Evolutionary conservation across 37 sponge, comb jelly and placozoan species (phyloP).

Genomic region (Lycopodina hypogea): DNA sequence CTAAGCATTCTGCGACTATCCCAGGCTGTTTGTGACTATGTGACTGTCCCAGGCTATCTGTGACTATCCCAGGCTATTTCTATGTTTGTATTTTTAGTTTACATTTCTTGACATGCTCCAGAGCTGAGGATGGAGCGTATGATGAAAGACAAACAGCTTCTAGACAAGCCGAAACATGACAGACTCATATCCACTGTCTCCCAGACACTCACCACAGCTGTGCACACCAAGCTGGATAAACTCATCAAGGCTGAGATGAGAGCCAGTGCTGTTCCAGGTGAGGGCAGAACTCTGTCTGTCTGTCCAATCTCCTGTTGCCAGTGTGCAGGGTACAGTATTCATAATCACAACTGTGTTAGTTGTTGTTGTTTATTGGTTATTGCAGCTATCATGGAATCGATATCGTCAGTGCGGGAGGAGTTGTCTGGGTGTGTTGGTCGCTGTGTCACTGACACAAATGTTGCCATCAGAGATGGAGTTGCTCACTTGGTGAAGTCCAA

Average conservation of each 20-base stretch:
- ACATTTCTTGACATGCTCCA: neutral
- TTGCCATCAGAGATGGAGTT: slow-evolving; percentile 33
- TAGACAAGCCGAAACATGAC: slow-evolving; percentile 70
- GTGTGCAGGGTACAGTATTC: neutral
- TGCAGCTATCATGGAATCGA: slow-evolving; percentile 33
- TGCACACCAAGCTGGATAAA: slow-evolving; percentile 72
- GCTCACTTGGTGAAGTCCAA: slow-evolving; percentile 13
- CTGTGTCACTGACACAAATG: slow-evolving; percentile 30
- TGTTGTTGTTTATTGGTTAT: neutral
- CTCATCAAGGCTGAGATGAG: slow-evolving; percentile 79
- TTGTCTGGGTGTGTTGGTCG: slow-evolving; percentile 12
- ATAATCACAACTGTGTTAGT: neutral
- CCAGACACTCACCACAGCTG: slow-evolving; percentile 44
- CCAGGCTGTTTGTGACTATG: too few relatives aligned
- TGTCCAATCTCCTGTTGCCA: neutral
- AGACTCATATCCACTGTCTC: slow-evolving; percentile 36
- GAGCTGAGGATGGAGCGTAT: slow-evolving; percentile 59
- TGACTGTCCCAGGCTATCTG: too few relatives aligned
- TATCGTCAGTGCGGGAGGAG: slow-evolving; percentile 18
- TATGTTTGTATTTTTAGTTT: too few relatives aligned
- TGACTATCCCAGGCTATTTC: too few relatives aligned
- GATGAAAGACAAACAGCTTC: slow-evolving; percentile 22
- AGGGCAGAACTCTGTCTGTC: neutral
- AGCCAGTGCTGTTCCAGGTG: slow-evolving; percentile 68
- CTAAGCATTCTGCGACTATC: too few relatives aligned